Percentiles rank a stretch among this genome's conserved stretches.
Evolutionary conservation across 1,140 invertebrate genomes (phyloP).

Genomic region (Drosophila mayri): DNA sequence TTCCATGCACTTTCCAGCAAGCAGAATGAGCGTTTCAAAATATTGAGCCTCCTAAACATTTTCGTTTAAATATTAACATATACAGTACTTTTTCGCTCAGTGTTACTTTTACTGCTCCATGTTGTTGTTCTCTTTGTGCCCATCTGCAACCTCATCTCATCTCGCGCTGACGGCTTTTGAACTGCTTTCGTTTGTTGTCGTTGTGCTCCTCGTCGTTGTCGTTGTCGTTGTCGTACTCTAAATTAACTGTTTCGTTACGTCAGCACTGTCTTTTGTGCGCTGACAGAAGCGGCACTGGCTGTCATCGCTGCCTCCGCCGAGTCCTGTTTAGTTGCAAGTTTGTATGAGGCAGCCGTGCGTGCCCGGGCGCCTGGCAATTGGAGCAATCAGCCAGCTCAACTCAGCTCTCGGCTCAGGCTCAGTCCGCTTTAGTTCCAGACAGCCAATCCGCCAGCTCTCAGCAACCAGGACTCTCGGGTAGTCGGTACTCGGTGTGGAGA

Average conservation of each 20-base stretch:
- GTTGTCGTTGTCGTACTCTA: slow-evolving; percentile 70
- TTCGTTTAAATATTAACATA: background rate
- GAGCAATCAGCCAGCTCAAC: slow-evolving; percentile 73
- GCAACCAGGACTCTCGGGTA: slow-evolving; percentile 7
- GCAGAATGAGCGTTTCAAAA: too few species aligned
- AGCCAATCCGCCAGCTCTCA: slow-evolving; percentile 8
- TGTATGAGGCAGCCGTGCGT: slow-evolving; percentile 82
- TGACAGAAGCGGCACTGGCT: slow-evolving; percentile 54
- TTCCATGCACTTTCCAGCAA: too few species aligned
- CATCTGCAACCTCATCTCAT: slow-evolving; percentile 51
- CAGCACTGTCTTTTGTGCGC: slow-evolving; percentile 75
- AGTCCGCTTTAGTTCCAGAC: slow-evolving; percentile 43
- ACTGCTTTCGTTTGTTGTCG: slow-evolving; percentile 57
- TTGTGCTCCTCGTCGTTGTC: slow-evolving; percentile 54
- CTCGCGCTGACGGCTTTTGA: slow-evolving; percentile 59
- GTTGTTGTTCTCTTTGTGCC: slow-evolving; percentile 53
- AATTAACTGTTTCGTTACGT: slow-evolving; percentile 82
- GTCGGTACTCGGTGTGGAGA: slow-evolving; percentile 19
- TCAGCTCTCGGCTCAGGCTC: slow-evolving; percentile 26
- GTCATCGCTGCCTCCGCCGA: slow-evolving; percentile 21
- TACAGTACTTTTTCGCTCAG: slow-evolving; percentile 19
- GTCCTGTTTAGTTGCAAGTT: slow-evolving; percentile 73
- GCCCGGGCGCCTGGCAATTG: slow-evolving; percentile 71
- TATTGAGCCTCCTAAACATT: too few species aligned
- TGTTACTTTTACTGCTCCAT: slow-evolving; percentile 24